Conservation (phyloP, 2,888 invertebrate genomes). For the Himalopsyche tibetana region DNA sequence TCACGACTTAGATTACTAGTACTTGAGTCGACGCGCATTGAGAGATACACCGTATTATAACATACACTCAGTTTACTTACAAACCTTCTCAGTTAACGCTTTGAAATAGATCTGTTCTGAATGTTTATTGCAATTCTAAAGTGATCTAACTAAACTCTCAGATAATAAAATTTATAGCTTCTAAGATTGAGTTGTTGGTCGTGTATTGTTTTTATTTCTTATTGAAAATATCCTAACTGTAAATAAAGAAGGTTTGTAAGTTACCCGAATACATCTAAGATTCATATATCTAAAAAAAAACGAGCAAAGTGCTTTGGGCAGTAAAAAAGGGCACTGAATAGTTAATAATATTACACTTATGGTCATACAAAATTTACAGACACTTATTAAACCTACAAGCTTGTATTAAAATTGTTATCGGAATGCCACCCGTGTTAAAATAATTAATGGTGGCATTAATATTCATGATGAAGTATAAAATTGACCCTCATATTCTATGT, state of each 20-base stretch:
- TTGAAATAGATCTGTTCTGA: no score
- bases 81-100: no score
- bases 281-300: not conserved
- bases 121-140: no score
- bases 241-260: no score
- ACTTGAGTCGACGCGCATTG: slow-evolving; percentile 52
- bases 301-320: slow-evolving; percentile 46
- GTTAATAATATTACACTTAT: slow-evolving; percentile 32
- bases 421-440: slow-evolving; percentile 15
- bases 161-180: no score
- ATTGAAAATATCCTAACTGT: not conserved
- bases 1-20: slow-evolving; percentile 37
- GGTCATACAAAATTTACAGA: slow-evolving; percentile 39
- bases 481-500: slow-evolving; percentile 63
- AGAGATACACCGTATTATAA: slow-evolving; percentile 48
- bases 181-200: no score
- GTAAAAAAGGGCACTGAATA: slow-evolving; percentile 47
- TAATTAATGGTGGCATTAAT: slow-evolving; percentile 21
- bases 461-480: slow-evolving; percentile 56
- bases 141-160: no score
- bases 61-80: no score
- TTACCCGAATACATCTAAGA: no score
- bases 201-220: no score
- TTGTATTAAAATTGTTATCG: slow-evolving; percentile 21
- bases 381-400: not conserved